Evolutionary conservation across 1,140 invertebrate genomes (phyloP).

Genomic region (Cephus cinctus): DNA sequence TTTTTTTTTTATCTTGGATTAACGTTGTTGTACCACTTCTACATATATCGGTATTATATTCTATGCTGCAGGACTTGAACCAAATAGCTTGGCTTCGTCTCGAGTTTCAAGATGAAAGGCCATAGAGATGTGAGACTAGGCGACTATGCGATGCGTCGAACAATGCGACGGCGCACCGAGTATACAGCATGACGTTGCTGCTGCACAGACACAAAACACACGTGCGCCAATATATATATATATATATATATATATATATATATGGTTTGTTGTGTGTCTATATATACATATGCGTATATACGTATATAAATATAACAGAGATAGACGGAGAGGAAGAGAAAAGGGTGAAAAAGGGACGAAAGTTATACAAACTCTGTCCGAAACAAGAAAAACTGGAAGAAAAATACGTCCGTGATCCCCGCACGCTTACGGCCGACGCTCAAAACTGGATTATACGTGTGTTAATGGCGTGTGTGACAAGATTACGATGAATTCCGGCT

Average conservation of each 20-base stretch:
- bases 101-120: slow-evolving; percentile 47
- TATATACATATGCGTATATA: background rate
- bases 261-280: background rate
- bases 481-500: slow-evolving; percentile 22
- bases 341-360: slow-evolving; percentile 1
- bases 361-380: slow-evolving; percentile 4
- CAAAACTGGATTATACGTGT: slow-evolving; percentile 16
- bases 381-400: too few relatives aligned
- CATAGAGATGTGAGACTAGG: slow-evolving; percentile 41
- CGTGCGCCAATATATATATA: slow-evolving; percentile 14
- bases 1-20: slow-evolving; percentile 20
- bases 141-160: slow-evolving; percentile 30
- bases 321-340: background rate
- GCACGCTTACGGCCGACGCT: slow-evolving; percentile 18
- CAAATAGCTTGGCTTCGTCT: slow-evolving; percentile 49
- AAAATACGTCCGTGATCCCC: too few relatives aligned
- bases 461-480: background rate
- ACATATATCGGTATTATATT: slow-evolving; percentile 43
- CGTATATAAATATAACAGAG: background rate
- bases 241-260: slow-evolving; percentile 4
- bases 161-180: slow-evolving; percentile 25
- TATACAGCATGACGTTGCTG: slow-evolving; percentile 30
- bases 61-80: slow-evolving; percentile 55
- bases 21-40: too few relatives aligned
- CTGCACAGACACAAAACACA: slow-evolving; percentile 19